Evolutionary conservation across 2,113 vertebrate genomes (phyloP), one percentile per base, ranked within the genome.

Genomic region (Oceanites oceanicus): DNA sequence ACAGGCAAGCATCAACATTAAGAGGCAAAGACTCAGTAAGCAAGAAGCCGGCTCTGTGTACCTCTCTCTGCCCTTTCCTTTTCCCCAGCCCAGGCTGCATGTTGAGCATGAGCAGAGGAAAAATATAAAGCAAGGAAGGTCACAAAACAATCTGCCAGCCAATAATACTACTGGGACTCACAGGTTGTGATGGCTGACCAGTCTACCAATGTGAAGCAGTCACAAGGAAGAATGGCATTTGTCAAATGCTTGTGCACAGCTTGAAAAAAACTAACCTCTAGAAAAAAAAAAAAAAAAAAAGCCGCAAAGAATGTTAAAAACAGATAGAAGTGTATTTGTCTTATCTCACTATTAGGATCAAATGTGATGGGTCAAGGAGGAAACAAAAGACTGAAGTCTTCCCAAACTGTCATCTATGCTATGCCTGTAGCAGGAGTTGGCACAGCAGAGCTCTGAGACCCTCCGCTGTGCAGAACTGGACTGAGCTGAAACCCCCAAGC

Each of bases 361-460:
- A 75, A 72, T 44, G 29, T 6, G 13, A 59, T 19, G 30, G 40
- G 12, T 53, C 58, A 70, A 14, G 30, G 32, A 88, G 25, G 27
- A 92, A 76, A 52, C 1, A 26, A 42, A 10, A 50, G 38, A 52
- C 34, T 17, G 21, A 22, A 32, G 30, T 34, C 5, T 70, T 42
- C 68, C 42, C n/a, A 20, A 0, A 19, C 27, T 36, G 49, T 34
- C 53, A 53, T 13, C 50, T 2, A 2, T 7, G 29, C 44, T 32
- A 14, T 9, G 59, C 49, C 32, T 15, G 42, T 9, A 79, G 47
- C 49, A 85, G 49, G 30, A 30, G 30, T 3, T 71, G 66, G 81
- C 52, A 29, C 27, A 44, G 56, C 66, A 55, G 78, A 81, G 38
- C 23, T 40, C 38, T 19, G 47, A 38, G 56, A 25, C 1, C 3